These are phyloP conservation scores for Drosophila novamexicana DNA, from an alignment of 1,140 invertebrate genomes.

Conservation along the genomic window DNA sequence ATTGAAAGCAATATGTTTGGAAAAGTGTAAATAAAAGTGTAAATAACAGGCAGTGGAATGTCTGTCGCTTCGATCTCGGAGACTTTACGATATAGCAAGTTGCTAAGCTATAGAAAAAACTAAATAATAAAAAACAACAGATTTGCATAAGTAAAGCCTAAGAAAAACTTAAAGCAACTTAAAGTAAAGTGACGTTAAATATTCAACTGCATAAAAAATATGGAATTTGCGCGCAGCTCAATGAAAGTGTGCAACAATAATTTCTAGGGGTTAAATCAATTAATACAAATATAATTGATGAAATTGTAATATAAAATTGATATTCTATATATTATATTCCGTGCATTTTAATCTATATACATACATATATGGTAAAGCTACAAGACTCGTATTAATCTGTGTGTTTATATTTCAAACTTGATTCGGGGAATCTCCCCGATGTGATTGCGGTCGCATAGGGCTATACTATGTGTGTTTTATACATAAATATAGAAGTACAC, in stretches of 20 bases:
- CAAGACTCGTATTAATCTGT: conserved; percentile 8
- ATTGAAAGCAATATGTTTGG: no score
- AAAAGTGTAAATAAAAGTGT: no score
- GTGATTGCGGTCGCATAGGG: conserved; percentile 12
- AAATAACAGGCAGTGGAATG: no score
- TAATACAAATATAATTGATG: conserved; percentile 10
- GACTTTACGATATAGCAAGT: no score
- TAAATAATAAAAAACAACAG: no score
- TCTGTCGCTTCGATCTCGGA: no score
- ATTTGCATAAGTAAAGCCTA: background rate
- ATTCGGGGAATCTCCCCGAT: conserved; percentile 62
- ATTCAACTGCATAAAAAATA: background rate
- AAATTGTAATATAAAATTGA: no score
- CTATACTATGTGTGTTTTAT: background rate
- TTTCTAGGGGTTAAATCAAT: background rate
- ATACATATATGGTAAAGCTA: background rate
- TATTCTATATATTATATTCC: no score
- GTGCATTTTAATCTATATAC: background rate
- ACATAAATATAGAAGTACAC: conserved; percentile 42
- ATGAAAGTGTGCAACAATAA: background rate
- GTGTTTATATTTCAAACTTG: conserved; percentile 30
- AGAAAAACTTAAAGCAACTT: background rate
- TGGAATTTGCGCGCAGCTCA: conserved; percentile 4
- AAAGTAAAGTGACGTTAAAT: background rate
- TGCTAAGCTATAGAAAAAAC: no score